phyloP scores from a whole-genome alignment of 2,797 vertebrate genomes.

The Silurus aristotelis region DNA sequence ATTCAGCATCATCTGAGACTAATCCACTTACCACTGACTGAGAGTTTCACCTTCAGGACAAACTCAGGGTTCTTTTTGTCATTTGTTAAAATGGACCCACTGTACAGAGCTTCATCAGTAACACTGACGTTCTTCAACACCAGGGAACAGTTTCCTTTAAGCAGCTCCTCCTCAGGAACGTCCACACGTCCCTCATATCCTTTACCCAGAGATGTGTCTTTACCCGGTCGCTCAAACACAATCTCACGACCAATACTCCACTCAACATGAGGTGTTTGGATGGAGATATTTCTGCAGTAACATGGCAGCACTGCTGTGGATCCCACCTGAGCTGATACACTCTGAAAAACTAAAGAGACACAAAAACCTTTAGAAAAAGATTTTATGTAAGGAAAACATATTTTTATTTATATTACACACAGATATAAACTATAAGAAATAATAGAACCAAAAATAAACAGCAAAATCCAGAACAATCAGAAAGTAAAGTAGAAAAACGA shows the following conservation, averaged over 20 bases:
- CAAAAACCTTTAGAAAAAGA: neutral
- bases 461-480: too few relatives aligned
- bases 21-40: neutral
- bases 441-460: too few relatives aligned
- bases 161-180: neutral
- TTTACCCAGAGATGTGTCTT: neutral
- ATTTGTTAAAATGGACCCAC: neutral
- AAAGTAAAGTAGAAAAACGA: too few relatives aligned
- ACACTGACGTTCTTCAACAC: too few relatives aligned
- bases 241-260: too few relatives aligned
- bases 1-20: neutral
- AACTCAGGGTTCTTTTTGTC: neutral
- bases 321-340: neutral
- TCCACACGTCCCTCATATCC: constrained; percentile 17
- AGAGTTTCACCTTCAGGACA: neutral
- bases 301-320: constrained; percentile 2
- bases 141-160: too few relatives aligned
- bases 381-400: too few relatives aligned
- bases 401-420: neutral
- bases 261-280: too few relatives aligned
- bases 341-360: neutral
- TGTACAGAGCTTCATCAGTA: neutral
- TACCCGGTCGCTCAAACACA: neutral
- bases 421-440: too few relatives aligned
- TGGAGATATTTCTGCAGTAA: neutral